phyloP scores from a whole-genome alignment of 2,888 invertebrate species.

The Pherbina coryleti region DNA sequence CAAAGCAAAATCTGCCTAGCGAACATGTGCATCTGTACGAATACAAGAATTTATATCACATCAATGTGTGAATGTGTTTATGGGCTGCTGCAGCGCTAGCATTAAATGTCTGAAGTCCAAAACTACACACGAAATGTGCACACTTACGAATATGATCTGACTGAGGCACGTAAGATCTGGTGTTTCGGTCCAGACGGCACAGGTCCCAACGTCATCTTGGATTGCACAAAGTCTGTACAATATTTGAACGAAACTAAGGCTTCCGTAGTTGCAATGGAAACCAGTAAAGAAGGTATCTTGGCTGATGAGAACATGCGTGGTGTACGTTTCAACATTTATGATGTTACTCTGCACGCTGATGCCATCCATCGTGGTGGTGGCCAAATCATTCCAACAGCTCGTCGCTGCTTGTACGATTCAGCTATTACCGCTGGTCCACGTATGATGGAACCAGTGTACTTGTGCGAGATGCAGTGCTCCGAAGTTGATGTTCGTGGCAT shows the following conservation, averaged over 20 bases:
- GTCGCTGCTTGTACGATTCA: constrained; percentile 97
- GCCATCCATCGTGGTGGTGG: constrained; percentile 99
- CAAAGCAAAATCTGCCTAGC: too few relatives aligned
- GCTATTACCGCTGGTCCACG: constrained; percentile 93
- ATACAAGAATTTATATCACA: too few relatives aligned
- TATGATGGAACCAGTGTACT: constrained; percentile 99
- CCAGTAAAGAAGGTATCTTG: constrained; percentile 98
- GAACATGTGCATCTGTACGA: too few relatives aligned
- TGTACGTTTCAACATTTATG: constrained; percentile 97
- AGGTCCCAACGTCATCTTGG: constrained; percentile 96
- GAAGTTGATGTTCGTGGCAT: constrained; percentile 97
- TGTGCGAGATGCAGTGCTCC: constrained; percentile 99
- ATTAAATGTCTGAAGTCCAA: too few relatives aligned
- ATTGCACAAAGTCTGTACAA: constrained; percentile 99
- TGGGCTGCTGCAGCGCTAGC: too few relatives aligned
- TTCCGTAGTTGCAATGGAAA: constrained; percentile 99
- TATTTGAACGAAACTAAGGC: constrained; percentile 99
- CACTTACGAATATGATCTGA: constrained; percentile 97
- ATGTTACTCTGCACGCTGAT: constrained; percentile 99
- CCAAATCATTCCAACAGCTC: constrained; percentile 99
- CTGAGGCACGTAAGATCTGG: constrained; percentile 99
- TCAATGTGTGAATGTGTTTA: too few relatives aligned
- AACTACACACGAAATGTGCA: too few relatives aligned
- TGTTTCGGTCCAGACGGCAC: constrained; percentile 99
- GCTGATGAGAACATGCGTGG: constrained; percentile 98